Base-by-base conservation (phyloP, 1,140 invertebrate genomes). In the Helicoverpa armigera region DNA sequence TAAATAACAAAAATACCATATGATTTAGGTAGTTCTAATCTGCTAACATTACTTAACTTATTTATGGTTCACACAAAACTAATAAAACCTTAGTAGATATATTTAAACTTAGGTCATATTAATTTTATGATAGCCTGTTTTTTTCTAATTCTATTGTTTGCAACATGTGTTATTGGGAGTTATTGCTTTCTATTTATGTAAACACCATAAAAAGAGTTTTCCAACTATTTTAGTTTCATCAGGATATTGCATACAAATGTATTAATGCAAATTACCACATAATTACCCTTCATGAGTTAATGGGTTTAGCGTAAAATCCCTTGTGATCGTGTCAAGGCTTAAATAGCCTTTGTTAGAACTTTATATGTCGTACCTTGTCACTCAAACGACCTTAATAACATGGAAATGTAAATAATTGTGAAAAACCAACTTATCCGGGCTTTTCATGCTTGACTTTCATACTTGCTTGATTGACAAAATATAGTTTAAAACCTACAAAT, bases 251-350 rank as follows among this genome's bases (percentile, higher is more conserved):
- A 35, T 48, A 48, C 48, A 67, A 16, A 48, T 48, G 63, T 16
- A 48, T 67, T 50, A 65, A n/a, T 16, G 29, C n/a, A 48, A 43
- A 65, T 43, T 0, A 65, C 12, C 14, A 12, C 35, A 43, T 70
- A 23, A 69, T 29, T 23, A 70, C 23, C 12, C 3, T 70, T 70
- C 48, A 51, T 53, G 50, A 53, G 48, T 14, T 70, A 54, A 54
- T 70, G 51, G 18, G 43, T 54, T 54, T 54, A 70, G 50, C 67
- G 67, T 70, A 29, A 54, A 70, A 54, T 70, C 67, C 67, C 67
- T 13, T 31, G 67, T 70, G 67, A 70, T 54, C 12, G 23, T n/a
- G 13, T 54, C 67, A 70, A 54, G 50, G 50, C 18, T 54, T 54
- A 12, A 18, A 13, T 7, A 13, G 67, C 50, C 48, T 54, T 70